Evolutionary conservation across 2,113 vertebrate genomes (phyloP).

Genomic region (Psammodynastes pulverulentus): DNA sequence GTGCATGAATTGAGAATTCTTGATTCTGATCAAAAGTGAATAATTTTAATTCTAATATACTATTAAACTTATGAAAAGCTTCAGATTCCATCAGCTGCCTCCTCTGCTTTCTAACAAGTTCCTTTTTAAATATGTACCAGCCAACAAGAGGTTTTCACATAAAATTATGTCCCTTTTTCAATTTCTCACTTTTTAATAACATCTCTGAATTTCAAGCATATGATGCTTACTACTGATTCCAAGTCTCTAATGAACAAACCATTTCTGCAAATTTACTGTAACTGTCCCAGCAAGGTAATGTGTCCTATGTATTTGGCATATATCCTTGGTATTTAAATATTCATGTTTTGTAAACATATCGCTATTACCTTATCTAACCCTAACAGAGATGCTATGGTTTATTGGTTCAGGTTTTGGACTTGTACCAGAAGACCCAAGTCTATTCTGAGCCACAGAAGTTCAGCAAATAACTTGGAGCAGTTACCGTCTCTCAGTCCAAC

Average conservation of each 20-base stretch:
- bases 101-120: background rate
- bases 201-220: slow-evolving; percentile 3
- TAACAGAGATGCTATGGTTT: background rate
- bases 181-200: slow-evolving; percentile 30
- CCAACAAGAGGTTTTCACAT: background rate
- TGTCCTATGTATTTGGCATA: background rate
- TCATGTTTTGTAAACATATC: background rate
- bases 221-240: slow-evolving; percentile 14
- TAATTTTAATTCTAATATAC: slow-evolving; percentile 8
- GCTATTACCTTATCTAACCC: background rate
- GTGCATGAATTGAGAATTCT: background rate
- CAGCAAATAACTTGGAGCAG: background rate
- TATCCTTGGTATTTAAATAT: background rate
- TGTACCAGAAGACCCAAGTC: background rate
- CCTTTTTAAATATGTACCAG: background rate
- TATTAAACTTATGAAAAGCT: slow-evolving; percentile 9
- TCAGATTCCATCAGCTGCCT: background rate
- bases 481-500: background rate
- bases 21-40: slow-evolving; percentile 12
- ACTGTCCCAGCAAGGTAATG: background rate
- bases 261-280: slow-evolving; percentile 18
- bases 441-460: background rate
- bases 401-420: background rate
- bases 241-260: slow-evolving; percentile 14
- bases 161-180: slow-evolving; percentile 15